phyloP scores from a whole-genome alignment of 1,140 invertebrate genomes.

The Eupristina koningsbergeri region DNA sequence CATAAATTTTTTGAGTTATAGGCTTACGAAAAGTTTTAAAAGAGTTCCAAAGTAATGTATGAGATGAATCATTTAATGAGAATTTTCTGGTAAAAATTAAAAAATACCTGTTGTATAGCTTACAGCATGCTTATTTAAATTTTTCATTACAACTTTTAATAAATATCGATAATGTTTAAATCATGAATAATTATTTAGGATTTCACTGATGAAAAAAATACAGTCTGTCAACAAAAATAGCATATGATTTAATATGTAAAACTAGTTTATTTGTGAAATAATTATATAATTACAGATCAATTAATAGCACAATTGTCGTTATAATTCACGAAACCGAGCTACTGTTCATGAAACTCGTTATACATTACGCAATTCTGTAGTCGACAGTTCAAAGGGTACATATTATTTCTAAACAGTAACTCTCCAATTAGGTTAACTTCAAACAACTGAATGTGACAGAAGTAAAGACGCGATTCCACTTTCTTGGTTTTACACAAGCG shows the following conservation, averaged over 20 bases:
- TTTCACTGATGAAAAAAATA: too few relatives aligned
- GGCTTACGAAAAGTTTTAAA: too few relatives aligned
- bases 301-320: neutral
- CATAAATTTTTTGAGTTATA: neutral
- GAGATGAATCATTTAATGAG: neutral
- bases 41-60: too few relatives aligned
- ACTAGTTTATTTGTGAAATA: neutral
- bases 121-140: too few relatives aligned
- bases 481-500: too few relatives aligned
- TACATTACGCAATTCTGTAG: neutral
- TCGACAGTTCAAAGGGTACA: neutral
- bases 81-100: neutral
- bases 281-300: too few relatives aligned
- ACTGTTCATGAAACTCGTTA: neutral
- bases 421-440: neutral
- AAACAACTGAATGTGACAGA: neutral
- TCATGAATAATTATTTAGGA: neutral
- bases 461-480: neutral
- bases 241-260: neutral
- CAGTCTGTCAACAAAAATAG: neutral
- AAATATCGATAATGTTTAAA: too few relatives aligned
- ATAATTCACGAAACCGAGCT: neutral
- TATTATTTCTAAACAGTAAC: neutral
- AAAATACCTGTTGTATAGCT: too few relatives aligned
- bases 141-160: too few relatives aligned